Conservation (phyloP, 2,888 invertebrate species). For the Aplocera efformata region DNA sequence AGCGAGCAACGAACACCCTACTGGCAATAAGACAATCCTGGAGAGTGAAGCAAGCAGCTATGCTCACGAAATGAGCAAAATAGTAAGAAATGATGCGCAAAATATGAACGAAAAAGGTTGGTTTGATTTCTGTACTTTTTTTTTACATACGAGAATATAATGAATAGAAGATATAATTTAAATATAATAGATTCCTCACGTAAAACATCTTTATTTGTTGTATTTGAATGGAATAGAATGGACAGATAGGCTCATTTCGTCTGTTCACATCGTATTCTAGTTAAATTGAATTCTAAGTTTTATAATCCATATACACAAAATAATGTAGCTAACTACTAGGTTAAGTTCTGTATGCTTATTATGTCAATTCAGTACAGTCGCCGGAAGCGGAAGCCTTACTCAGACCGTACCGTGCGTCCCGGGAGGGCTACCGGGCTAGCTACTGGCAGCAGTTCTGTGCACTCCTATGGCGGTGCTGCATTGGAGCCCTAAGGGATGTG, state of each 20-base stretch:
- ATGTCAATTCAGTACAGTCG: conserved; percentile 51
- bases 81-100: conserved; percentile 49
- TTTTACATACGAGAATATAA: background rate
- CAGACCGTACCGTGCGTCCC: conserved; percentile 34
- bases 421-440: conserved; percentile 46
- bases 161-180: too few relatives aligned
- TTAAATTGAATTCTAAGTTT: too few relatives aligned
- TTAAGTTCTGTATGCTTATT: too few relatives aligned
- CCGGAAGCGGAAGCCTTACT: conserved; percentile 59
- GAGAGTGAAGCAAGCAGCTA: conserved; percentile 63
- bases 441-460: conserved; percentile 54
- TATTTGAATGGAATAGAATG: too few relatives aligned
- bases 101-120: conserved; percentile 54
- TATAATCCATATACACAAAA: too few relatives aligned
- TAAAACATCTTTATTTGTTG: too few relatives aligned
- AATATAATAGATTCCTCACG: too few relatives aligned
- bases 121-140: conserved; percentile 7
- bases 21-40: conserved; percentile 60
- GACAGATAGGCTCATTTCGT: too few relatives aligned
- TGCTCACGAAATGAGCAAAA: conserved; percentile 62
- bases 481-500: conserved; percentile 62
- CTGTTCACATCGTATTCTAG: too few relatives aligned
- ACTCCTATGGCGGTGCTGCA: conserved; percentile 58
- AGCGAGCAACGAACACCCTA: conserved; percentile 75
- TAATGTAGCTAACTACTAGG: too few relatives aligned